phyloP scores from a whole-genome alignment of 1,140 invertebrate genomes.

The Agraylea sexmaculata region DNA sequence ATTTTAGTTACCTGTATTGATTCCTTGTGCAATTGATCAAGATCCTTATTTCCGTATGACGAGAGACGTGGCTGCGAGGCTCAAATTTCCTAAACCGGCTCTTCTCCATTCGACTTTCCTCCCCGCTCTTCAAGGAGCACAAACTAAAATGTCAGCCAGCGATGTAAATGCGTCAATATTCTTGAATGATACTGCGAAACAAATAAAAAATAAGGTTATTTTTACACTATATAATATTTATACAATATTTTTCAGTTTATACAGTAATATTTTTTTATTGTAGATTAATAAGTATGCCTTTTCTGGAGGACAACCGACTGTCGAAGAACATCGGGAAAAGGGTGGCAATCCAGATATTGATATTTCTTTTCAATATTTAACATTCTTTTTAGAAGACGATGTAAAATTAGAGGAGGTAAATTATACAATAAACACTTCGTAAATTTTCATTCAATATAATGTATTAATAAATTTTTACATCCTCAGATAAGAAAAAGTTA shows the following conservation, averaged over 20 bases:
- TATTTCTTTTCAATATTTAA: slow-evolving; percentile 94
- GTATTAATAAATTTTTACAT: slow-evolving; percentile 7
- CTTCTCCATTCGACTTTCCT: slow-evolving; percentile 91
- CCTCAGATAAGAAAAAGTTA: slow-evolving; percentile 60
- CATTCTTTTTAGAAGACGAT: slow-evolving; percentile 94
- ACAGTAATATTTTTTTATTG: slow-evolving; percentile 12
- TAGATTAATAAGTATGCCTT: slow-evolving; percentile 98
- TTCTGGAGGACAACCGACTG: slow-evolving; percentile 85
- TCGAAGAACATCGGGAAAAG: slow-evolving; percentile 74
- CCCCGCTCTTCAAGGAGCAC: slow-evolving; percentile 89
- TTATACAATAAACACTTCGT: slow-evolving; percentile 5
- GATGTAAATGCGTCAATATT: slow-evolving; percentile 91
- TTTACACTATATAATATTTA: not conserved
- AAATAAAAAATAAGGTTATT: slow-evolving; percentile 89
- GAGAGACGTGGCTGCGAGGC: slow-evolving; percentile 84
- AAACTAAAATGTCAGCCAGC: slow-evolving; percentile 97
- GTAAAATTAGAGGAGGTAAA: slow-evolving; percentile 68
- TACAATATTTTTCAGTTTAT: slow-evolving; percentile 14
- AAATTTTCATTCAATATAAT: slow-evolving; percentile 6
- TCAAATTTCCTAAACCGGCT: slow-evolving; percentile 86
- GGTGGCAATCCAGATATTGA: slow-evolving; percentile 96
- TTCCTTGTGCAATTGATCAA: slow-evolving; percentile 99
- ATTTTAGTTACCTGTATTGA: slow-evolving; percentile 62
- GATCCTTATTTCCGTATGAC: slow-evolving; percentile 99
- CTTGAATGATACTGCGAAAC: slow-evolving; percentile 87